Evolutionary conservation across 2,888 invertebrate genomes (phyloP).

Genomic region (Osmoderma eremita): DNA sequence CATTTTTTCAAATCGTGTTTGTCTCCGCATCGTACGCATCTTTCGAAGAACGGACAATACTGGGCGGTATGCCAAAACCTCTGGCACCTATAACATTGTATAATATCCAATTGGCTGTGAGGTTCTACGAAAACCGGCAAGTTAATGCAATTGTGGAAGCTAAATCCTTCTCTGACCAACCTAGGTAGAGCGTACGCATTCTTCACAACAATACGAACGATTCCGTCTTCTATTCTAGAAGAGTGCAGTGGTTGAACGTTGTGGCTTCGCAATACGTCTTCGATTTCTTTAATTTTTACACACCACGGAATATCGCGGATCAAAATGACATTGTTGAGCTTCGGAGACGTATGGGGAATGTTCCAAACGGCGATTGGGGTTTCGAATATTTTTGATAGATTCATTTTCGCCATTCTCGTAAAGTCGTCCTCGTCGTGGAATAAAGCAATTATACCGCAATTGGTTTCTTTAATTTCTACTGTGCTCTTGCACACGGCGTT

Average conservation of each 20-base stretch:
- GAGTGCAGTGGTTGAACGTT: constrained; percentile 55
- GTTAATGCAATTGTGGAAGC: constrained; percentile 65
- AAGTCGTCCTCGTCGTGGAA: constrained; percentile 62
- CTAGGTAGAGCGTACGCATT: constrained; percentile 63
- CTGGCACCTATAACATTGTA: constrained; percentile 67
- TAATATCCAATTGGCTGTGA: constrained; percentile 59
- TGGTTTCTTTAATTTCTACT: constrained; percentile 49
- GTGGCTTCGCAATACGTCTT: constrained; percentile 62
- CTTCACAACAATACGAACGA: constrained; percentile 45
- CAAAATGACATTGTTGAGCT: constrained; percentile 61
- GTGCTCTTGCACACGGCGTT: constrained; percentile 44
- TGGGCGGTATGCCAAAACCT: constrained; percentile 69
- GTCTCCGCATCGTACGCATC: constrained; percentile 67
- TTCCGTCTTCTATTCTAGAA: constrained; percentile 35
- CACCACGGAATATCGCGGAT: constrained; percentile 66
- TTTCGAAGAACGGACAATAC: constrained; percentile 58
- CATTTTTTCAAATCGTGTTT: constrained; percentile 66
- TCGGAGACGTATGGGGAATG: constrained; percentile 44
- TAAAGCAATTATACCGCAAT: constrained; percentile 62
- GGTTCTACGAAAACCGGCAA: constrained; percentile 62
- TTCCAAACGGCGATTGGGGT: constrained; percentile 62
- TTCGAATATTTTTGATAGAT: constrained; percentile 61
- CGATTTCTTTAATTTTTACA: constrained; percentile 64
- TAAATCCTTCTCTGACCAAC: constrained; percentile 64
- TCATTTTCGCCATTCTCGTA: constrained; percentile 60